A percentile compares a stretch with the other conserved stretches of the same genome.
Conservation (phyloP, 2,113 vertebrate species). For the Hydropotes inermis region DNA sequence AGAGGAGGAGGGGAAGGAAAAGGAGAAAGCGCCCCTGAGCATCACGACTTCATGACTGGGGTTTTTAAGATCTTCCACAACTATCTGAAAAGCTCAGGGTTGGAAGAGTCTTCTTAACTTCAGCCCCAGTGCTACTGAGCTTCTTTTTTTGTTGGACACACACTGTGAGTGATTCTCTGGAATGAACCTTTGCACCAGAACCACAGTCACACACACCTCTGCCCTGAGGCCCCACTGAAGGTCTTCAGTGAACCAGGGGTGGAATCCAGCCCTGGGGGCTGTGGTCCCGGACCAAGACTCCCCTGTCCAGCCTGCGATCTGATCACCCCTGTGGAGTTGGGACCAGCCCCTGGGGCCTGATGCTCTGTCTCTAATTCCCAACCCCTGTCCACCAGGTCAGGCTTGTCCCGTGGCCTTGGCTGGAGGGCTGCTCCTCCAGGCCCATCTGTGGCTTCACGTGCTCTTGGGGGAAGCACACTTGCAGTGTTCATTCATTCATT, state of each 20-base stretch:
- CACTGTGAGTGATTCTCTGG: fast-evolving
- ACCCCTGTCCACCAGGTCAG: not conserved
- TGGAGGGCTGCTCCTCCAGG: too few relatives aligned
- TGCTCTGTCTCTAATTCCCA: fast-evolving
- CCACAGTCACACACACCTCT: fast-evolving
- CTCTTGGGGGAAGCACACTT: fast-evolving
- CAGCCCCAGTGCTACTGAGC: not conserved
- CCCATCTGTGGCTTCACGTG: fast-evolving
- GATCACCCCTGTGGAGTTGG: not conserved
- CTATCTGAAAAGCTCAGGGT: not conserved
- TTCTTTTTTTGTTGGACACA: fast-evolving
- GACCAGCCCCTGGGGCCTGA: fast-evolving
- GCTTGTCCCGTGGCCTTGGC: fast-evolving
- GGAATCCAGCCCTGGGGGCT: not conserved
- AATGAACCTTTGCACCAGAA: not conserved
- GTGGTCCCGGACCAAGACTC: fast-evolving
- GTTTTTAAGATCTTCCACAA: not conserved
- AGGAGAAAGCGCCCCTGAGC: not conserved
- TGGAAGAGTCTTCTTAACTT: not conserved
- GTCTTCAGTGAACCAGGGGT: fast-evolving
- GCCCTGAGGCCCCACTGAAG: fast-evolving
- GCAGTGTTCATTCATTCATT: too few relatives aligned
- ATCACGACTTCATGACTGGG: fast-evolving
- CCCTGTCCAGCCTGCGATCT: not conserved
- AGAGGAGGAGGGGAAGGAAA: too few relatives aligned